Base-by-base conservation (phyloP, 2,888 invertebrate genomes). In the Muschampia plurimacula region DNA sequence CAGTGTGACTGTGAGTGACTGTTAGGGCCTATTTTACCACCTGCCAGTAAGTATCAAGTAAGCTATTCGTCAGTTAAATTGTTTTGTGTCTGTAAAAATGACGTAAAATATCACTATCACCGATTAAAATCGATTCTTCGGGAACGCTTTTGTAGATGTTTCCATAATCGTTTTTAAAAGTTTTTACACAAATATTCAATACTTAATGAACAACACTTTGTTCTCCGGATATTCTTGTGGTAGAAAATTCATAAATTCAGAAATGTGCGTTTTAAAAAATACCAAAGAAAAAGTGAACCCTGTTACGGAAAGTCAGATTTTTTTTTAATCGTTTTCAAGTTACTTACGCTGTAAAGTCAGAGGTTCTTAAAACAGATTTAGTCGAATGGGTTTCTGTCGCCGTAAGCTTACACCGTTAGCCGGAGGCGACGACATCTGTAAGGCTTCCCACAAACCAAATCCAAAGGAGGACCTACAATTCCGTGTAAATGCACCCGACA, bases 311-410 rank as follows among this genome's bases (percentile, higher is more conserved):
- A 60, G 60, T 8, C 36, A 44, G 39, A 44, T 57, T 22, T 55
- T 49, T 69, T 69, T 52, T 36, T 22, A 62, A 12, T 44, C 15
- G 32, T 59, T 70, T 13, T 7, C 2, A 22, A 36, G 59, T 57
- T 22, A 46, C 57, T 60, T 60, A 28, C 52, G 28, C 28, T 49
- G 71, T 60, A 60, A 49, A 60, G 71, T 65, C 49, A 49, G 66
- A 49, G 66, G 66, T 60, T 71, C 74, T 70, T 74, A 76, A 75
- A 75, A 76, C 73, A 74, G 70, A 71, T 65, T 63, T 62, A 44
- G 68, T 73, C 82, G 82, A 80, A 85, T 82, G 82, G 80, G 84
- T 85, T 85, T 83, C 82, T 77, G 79, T 84, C 84, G 73, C 57
- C 68, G 75, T 80, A 76, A 78, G 76, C 79, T 78, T 76, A 82